These are phyloP conservation scores for Ctenoplectra terminalis DNA, from an alignment of 1,140 invertebrate species.

Conservation along the genomic window DNA sequence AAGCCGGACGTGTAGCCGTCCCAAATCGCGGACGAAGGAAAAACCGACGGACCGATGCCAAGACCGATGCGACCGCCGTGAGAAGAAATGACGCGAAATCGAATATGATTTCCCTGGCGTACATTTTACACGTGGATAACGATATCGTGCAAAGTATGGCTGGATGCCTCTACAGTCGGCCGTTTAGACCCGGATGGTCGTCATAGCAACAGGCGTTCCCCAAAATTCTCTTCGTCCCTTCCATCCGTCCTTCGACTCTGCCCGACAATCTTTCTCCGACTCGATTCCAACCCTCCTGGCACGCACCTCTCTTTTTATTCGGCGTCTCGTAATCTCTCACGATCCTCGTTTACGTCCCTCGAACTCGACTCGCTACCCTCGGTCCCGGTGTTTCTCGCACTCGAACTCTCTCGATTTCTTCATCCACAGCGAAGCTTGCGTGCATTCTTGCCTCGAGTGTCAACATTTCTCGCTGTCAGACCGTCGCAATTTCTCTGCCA, in stretches of 20 bases:
- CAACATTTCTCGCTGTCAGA: slow-evolving; percentile 20
- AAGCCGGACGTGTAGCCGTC: background rate
- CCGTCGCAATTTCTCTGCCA: slow-evolving; percentile 4
- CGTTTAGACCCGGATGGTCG: slow-evolving; percentile 78
- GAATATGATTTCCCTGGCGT: slow-evolving; percentile 38
- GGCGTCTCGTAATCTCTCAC: slow-evolving; percentile 13
- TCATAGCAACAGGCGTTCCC: slow-evolving; percentile 80
- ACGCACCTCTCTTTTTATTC: background rate
- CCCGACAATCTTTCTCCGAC: slow-evolving; percentile 9
- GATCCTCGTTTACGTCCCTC: background rate
- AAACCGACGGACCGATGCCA: background rate
- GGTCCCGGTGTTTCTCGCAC: background rate
- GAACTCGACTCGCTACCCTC: background rate
- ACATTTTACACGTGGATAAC: slow-evolving; percentile 56
- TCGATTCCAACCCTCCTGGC: background rate
- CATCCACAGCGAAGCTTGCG: background rate
- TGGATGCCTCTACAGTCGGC: slow-evolving; percentile 70
- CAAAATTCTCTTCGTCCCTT: slow-evolving; percentile 71
- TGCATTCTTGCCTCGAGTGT: background rate
- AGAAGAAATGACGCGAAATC: slow-evolving; percentile 12
- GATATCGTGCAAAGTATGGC: slow-evolving; percentile 62
- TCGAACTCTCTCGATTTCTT: slow-evolving; percentile 4
- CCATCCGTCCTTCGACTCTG: background rate
- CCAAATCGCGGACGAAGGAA: background rate
- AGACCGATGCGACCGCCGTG: background rate